phyloP scores from a whole-genome alignment of 92 coral and sea anemone species.

The Siderastrea radians region DNA sequence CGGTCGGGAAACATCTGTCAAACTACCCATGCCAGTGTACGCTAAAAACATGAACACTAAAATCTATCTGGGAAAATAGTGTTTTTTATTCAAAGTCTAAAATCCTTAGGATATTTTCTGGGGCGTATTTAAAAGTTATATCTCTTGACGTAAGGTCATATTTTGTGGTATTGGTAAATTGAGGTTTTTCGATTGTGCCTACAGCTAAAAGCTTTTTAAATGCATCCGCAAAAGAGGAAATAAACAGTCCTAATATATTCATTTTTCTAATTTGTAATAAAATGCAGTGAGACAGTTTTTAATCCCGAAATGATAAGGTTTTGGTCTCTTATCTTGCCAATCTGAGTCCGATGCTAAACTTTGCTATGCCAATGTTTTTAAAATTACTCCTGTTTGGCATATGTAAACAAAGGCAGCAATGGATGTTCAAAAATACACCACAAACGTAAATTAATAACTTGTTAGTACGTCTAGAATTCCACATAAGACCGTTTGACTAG shows the following conservation, averaged over 20 bases:
- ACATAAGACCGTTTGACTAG: not conserved
- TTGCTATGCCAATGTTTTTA: not conserved
- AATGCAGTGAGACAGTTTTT: not conserved
- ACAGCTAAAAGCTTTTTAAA: not conserved
- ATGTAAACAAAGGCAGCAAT: constrained; percentile 29
- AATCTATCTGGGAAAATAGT: not conserved
- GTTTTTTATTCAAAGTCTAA: not conserved
- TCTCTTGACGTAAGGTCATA: not conserved
- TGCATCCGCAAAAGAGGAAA: not conserved
- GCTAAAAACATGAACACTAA: not conserved
- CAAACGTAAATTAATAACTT: constrained; percentile 1
- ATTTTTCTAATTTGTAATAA: not conserved
- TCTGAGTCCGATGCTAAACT: not conserved
- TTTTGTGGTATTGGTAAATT: constrained; percentile 3
- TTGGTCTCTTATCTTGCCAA: not conserved
- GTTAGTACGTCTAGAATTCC: not conserved
- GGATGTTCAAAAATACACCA: not conserved
- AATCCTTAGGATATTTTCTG: not conserved
- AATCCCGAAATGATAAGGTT: not conserved
- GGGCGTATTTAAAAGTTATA: not conserved
- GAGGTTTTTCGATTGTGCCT: not conserved
- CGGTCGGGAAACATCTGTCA: constrained; percentile 5
- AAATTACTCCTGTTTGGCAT: not conserved
- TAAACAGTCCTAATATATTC: not conserved
- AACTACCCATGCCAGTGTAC: not conserved